Base-by-base conservation (phyloP, 1,140 invertebrate species). In the Eumeta japonica region DNA sequence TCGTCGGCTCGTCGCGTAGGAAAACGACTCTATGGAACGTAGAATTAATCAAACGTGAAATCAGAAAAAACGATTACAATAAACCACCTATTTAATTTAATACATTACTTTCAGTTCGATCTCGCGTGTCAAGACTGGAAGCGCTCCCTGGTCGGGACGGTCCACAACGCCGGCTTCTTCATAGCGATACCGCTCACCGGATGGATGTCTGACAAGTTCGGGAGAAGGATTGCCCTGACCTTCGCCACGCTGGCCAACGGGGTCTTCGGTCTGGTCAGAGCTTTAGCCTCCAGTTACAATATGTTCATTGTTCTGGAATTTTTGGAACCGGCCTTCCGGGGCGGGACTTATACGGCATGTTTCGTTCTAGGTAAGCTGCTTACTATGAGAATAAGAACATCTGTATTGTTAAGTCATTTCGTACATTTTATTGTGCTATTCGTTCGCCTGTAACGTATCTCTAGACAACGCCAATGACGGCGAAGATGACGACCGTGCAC, bases 121-220 rank as follows among this genome's bases (percentile, higher is more conserved):
- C 63, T 74, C 14, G 70, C 50, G 19, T 74, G 70, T 18, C 61
- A 85, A 52, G 75, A 82, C 46, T 88, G 85, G 84, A 86, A 84
- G 62, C 59, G 86, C 11, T 79, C 84, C 0, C 52, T 87, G 11
- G 81, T 87, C 0, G 86, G 86, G 5, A 87, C 84, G 1, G 75
- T 86, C 7, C 85, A 86, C 49, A 87, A 83, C 46, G 61, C 83
- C 12, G 86, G 84, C 10, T 83, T 85, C 54, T 85, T 88, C 53
- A 56, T 86, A 24, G 83, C 84, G 5, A 75, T 88, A 28, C 80
- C 83, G 2, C 68, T 87, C n/a, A 79, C 81, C 5, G 84, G 85
- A 10, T 66, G 83, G 20, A 57, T 87, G 7, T 86, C 85, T 1
- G 85, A 87, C 66, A 81, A 49, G 19, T 70, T 50, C 31, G 87